Evolutionary conservation across 2,113 vertebrate species (phyloP).

Genomic region (Ictidomys tridecemlineatus): DNA sequence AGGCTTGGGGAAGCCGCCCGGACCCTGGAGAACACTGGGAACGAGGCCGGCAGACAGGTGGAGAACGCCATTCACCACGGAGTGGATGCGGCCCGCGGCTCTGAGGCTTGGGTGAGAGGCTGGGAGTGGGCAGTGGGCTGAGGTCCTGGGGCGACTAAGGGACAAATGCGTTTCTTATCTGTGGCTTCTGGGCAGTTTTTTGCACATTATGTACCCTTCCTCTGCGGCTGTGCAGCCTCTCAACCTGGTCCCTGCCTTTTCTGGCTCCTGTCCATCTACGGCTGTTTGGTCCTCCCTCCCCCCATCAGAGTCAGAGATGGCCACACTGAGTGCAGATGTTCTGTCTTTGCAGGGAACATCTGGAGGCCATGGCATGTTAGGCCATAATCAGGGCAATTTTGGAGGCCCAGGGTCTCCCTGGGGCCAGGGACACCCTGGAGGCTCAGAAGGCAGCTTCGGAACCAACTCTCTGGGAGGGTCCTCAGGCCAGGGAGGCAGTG

Average conservation of each 20-base stretch:
- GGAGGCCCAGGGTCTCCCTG: slow-evolving; percentile 3
- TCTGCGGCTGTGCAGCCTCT: background rate
- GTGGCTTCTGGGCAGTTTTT: background rate
- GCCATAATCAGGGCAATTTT: slow-evolving; percentile 20
- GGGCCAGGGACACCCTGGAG: background rate
- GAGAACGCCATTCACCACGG: background rate
- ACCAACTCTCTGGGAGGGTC: slow-evolving; percentile 44
- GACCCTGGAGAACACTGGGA: background rate
- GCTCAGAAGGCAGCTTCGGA: slow-evolving; percentile 40
- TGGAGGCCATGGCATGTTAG: slow-evolving; percentile 36
- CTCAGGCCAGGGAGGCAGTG: slow-evolving; percentile 11
- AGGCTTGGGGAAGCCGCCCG: background rate
- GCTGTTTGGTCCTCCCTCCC: background rate
- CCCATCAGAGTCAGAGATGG: background rate
- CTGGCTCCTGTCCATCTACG: background rate
- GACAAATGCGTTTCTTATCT: background rate
- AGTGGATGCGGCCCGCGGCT: background rate
- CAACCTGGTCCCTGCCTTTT: background rate
- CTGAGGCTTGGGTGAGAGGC: slow-evolving; percentile 66
- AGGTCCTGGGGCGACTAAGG: too few species aligned
- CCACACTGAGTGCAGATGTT: background rate
- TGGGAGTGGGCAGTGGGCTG: background rate
- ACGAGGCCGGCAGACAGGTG: background rate
- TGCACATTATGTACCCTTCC: rapidly evolving
- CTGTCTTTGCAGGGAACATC: slow-evolving; percentile 60